phyloP scores from a whole-genome alignment of 2,113 vertebrate genomes.

The Mus spicilegus region DNA sequence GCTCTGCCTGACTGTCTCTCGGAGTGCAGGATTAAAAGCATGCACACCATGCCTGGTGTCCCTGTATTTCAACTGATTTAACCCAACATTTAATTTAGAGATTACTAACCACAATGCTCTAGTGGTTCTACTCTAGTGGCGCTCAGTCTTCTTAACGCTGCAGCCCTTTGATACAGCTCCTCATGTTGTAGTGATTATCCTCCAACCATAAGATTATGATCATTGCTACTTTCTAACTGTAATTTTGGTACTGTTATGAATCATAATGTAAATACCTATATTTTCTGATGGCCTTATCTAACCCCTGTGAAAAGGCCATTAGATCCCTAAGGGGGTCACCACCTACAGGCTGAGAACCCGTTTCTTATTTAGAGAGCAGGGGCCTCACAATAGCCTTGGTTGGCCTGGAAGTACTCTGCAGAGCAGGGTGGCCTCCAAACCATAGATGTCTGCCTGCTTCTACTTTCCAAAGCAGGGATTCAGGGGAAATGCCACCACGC shows the following conservation, averaged over 20 bases:
- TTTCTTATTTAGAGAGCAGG: neutral
- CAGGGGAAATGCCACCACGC: neutral
- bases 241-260: neutral
- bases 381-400: neutral
- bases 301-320: neutral
- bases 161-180: neutral
- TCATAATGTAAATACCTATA: neutral
- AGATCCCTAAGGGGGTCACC: neutral
- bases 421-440: neutral
- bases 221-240: neutral
- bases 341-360: too few species aligned
- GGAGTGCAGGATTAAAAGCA: neutral
- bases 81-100: constrained; percentile 27
- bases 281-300: neutral
- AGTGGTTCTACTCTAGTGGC: neutral
- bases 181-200: neutral
- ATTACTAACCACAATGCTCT: neutral
- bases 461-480: neutral
- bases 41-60: neutral
- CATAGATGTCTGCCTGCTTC: neutral
- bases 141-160: neutral
- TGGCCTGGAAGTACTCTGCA: neutral
- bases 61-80: constrained; percentile 32
- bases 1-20: neutral
- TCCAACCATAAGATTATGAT: neutral